Conservation (phyloP, 2,113 vertebrate genomes). For the Pachyramphus minor region DNA sequence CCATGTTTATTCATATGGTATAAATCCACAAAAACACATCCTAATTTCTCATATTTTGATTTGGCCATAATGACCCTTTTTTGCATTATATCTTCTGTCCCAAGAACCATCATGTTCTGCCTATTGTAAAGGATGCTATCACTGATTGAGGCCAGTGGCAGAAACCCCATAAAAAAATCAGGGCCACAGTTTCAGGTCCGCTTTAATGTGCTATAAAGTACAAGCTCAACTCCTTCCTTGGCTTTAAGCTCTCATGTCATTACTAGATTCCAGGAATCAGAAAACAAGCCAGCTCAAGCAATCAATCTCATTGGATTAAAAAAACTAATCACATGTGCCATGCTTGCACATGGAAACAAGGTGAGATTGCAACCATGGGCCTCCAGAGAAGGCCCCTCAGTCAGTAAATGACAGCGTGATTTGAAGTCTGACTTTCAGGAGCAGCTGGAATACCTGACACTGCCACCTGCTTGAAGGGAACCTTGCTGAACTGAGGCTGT, state of each 20-base stretch:
- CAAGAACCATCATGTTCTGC: fast-evolving
- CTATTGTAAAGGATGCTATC: background rate
- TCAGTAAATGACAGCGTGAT: background rate
- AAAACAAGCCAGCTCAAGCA: background rate
- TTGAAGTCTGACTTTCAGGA: background rate
- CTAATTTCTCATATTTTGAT: background rate
- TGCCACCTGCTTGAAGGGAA: background rate
- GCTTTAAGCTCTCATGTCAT: background rate
- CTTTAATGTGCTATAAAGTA: background rate
- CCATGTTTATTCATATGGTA: background rate
- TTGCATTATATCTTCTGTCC: background rate
- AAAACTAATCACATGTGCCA: background rate
- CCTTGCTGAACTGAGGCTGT: background rate
- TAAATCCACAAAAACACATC: background rate
- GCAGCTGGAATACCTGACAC: background rate
- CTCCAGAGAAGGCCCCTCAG: background rate
- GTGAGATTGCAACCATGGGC: background rate
- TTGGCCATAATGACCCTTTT: background rate
- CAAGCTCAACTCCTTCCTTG: background rate
- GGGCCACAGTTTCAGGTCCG: background rate
- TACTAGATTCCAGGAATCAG: background rate
- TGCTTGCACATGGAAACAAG: background rate
- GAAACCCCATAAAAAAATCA: background rate
- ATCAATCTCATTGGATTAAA: background rate
- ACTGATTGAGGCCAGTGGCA: background rate